phyloP scores from a whole-genome alignment of 2,113 vertebrate genomes.

The Merops nubicus region DNA sequence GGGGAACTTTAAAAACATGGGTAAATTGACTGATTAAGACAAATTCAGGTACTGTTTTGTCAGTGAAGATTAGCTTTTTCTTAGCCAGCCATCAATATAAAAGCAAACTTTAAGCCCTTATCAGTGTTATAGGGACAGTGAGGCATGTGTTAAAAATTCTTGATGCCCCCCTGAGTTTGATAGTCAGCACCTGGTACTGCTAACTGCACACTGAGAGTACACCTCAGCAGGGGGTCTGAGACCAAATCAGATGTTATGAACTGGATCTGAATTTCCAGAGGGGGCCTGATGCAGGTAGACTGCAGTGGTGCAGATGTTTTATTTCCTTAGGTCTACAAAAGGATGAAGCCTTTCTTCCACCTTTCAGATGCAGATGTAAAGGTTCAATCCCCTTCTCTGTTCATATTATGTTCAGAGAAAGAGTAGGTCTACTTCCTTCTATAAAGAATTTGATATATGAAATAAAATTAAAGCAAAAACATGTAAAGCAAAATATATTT shows the following conservation, averaged over 20 bases:
- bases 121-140: neutral
- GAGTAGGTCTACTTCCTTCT: neutral
- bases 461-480: neutral
- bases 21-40: neutral
- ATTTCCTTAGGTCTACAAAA: neutral
- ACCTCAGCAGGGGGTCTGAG: neutral
- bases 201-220: neutral
- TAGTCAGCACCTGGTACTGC: neutral
- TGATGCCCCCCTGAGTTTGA: neutral
- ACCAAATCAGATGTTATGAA: neutral
- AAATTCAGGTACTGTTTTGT: neutral
- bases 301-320: neutral
- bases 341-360: neutral
- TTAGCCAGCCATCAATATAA: neutral
- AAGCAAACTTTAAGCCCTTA: neutral
- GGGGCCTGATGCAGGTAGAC: neutral
- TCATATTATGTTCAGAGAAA: neutral
- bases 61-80: neutral
- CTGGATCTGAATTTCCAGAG: neutral
- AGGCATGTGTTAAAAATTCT: neutral
- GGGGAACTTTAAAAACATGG: neutral
- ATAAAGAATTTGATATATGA: neutral
- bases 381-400: neutral
- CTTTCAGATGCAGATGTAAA: neutral
- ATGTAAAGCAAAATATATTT: neutral